Conservation (phyloP, 1,140 invertebrate species). For the Drosophila sulfurigaster region DNA sequence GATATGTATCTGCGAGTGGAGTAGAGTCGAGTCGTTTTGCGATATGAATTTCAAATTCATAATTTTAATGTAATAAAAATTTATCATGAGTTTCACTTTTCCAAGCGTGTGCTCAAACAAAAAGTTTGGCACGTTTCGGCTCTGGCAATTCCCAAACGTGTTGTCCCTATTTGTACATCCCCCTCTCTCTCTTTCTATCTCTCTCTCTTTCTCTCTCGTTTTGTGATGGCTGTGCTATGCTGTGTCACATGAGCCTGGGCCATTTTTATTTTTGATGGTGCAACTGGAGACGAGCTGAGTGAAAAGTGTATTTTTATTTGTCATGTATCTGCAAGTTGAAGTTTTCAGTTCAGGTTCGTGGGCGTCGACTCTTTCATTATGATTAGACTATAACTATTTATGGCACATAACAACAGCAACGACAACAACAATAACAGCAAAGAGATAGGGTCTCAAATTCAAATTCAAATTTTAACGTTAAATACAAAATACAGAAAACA, state of each 20-base stretch:
- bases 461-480: conserved; percentile 4
- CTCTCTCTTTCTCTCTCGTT: neutral
- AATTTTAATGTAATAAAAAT: conserved; percentile 51
- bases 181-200: neutral
- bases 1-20: conserved; percentile 12
- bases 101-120: conserved; percentile 4
- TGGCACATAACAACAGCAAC: neutral
- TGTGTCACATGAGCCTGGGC: conserved; percentile 19
- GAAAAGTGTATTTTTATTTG: conserved; percentile 21
- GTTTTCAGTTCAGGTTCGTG: neutral
- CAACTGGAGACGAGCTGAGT: conserved; percentile 24
- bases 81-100: conserved; percentile 42
- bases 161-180: conserved; percentile 25
- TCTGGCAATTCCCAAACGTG: conserved; percentile 38
- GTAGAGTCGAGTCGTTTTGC: conserved; percentile 7
- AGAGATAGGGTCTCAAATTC: conserved; percentile 3
- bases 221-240: neutral
- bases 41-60: conserved; percentile 44
- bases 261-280: conserved; percentile 19
- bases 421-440: no score
- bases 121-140: conserved; percentile 40
- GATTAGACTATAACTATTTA: conserved; percentile 15
- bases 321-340: neutral
- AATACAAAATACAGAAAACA: neutral
- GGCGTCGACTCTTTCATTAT: conserved; percentile 9